Evolutionary conservation across 2,113 vertebrate species (phyloP).

Genomic region (Columba livia): DNA sequence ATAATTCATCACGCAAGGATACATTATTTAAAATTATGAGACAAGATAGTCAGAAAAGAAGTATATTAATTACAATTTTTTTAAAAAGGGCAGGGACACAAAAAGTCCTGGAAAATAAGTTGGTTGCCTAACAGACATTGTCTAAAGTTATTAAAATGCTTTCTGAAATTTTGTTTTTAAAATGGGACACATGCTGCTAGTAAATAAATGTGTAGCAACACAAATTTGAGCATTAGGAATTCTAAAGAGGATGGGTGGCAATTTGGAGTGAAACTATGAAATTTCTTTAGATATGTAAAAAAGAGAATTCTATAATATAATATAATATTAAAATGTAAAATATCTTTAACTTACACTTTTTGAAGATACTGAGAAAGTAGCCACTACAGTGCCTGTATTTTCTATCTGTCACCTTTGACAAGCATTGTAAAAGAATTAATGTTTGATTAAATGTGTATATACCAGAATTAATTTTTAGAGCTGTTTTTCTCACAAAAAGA

Average conservation of each 20-base stretch:
- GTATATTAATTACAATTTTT: not conserved
- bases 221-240: not conserved
- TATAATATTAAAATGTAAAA: not conserved
- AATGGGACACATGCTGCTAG: not conserved
- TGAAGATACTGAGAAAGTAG: not conserved
- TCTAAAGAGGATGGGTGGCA: not conserved
- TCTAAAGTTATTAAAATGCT: not conserved
- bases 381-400: not conserved
- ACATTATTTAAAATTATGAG: not conserved
- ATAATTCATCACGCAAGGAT: not conserved
- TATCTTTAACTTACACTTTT: not conserved
- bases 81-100: not conserved
- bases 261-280: not conserved
- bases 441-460: not conserved
- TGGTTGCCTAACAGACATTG: not conserved
- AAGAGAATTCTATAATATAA: not conserved
- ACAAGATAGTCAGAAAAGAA: not conserved
- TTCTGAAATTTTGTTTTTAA: not conserved
- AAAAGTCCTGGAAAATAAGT: not conserved
- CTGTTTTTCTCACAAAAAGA: not conserved
- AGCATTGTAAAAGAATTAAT: not conserved
- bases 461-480: not conserved
- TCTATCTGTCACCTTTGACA: not conserved
- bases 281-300: not conserved
- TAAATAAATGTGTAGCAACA: not conserved